Percentiles rank a stretch among this genome's conserved stretches.
phyloP scores from a whole-genome alignment of 1,140 invertebrate genomes.

The Alviniconcha marisindica region DNA sequence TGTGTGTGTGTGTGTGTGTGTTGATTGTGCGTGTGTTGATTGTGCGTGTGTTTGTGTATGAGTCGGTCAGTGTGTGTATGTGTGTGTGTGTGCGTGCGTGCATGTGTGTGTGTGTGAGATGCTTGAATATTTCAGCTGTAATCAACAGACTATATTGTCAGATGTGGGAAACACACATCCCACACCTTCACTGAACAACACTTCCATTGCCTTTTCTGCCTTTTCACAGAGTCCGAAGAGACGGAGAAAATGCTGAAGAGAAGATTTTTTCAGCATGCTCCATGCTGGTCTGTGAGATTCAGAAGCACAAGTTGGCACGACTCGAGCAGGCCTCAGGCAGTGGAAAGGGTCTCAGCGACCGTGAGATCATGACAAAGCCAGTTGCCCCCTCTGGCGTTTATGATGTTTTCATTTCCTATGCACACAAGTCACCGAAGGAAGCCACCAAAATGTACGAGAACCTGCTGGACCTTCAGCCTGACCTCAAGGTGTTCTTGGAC shows the following conservation, averaged over 20 bases:
- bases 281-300: conserved; percentile 33
- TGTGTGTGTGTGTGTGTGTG: no score
- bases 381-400: conserved; percentile 42
- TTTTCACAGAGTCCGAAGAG: conserved; percentile 49
- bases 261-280: conserved; percentile 49
- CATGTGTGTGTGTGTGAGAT: not conserved
- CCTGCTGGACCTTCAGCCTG: conserved; percentile 53
- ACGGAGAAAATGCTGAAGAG: conserved; percentile 47
- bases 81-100: not conserved
- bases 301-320: conserved; percentile 1
- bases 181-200: no score
- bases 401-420: conserved; percentile 74
- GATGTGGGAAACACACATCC: no score
- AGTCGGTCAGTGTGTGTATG: not conserved
- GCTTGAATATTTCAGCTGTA: not conserved
- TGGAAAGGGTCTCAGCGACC: no score
- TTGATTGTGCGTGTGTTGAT: not conserved
- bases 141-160: no score
- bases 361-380: no score
- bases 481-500: conserved; percentile 71
- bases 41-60: not conserved
- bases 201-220: not conserved
- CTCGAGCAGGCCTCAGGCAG: no score
- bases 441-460: conserved; percentile 56
- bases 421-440: conserved; percentile 60